Evolutionary conservation across 2,797 vertebrate genomes (phyloP).

Genomic region (Typhlichthys eigenmanni): DNA sequence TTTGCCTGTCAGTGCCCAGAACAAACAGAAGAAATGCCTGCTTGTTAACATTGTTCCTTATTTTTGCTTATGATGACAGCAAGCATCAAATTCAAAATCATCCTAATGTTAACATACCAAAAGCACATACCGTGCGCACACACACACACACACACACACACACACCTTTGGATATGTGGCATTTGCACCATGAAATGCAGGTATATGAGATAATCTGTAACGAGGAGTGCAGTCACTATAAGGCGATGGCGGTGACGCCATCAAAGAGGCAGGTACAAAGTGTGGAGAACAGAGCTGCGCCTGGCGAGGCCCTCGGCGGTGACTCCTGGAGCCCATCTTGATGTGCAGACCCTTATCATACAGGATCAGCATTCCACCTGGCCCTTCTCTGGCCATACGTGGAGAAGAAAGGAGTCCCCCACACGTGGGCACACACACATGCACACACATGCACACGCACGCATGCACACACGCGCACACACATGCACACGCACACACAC

Average conservation of each 20-base stretch:
- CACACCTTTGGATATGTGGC: too few relatives aligned
- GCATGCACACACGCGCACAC: conserved; percentile 1
- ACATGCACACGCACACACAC: conserved; percentile 1
- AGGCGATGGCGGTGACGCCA: conserved; percentile 24
- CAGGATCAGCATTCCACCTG: conserved; percentile 65
- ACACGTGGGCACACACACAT: conserved; percentile 25
- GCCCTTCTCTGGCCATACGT: conserved; percentile 67
- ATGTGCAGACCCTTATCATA: conserved; percentile 74
- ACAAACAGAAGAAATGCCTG: too few relatives aligned
- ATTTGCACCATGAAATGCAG: not conserved
- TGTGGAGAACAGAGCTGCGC: conserved; percentile 45
- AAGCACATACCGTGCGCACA: too few relatives aligned
- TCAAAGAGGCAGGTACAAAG: conserved; percentile 51
- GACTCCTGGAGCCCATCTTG: conserved; percentile 66
- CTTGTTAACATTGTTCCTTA: too few relatives aligned
- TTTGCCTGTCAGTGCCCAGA: too few relatives aligned
- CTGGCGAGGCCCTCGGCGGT: conserved; percentile 66
- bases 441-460: conserved; percentile 10
- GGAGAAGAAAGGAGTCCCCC: conserved; percentile 75
- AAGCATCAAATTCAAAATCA: too few relatives aligned
- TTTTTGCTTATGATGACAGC: too few relatives aligned
- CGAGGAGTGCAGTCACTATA: conserved; percentile 39
- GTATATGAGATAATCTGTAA: conserved; percentile 17
- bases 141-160: too few relatives aligned
- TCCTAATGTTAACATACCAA: too few relatives aligned